Evolutionary conservation across 2,113 vertebrate species (phyloP).

Genomic region (Natator depressus): DNA sequence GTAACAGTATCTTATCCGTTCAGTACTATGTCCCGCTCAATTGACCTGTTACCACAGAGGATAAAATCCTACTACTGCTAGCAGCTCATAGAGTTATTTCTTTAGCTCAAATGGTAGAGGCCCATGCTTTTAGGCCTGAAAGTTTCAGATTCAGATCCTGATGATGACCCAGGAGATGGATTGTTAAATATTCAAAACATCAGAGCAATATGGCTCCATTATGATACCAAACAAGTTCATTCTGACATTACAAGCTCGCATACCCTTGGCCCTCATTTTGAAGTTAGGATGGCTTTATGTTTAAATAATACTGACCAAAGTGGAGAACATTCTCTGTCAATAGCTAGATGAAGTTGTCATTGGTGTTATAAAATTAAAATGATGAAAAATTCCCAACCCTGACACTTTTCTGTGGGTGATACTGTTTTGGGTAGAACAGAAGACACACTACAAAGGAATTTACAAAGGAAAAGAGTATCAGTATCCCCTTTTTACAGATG

Average conservation of each 20-base stretch:
- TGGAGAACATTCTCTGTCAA: neutral
- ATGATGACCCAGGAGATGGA: neutral
- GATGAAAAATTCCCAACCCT: neutral
- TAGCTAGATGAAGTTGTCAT: neutral
- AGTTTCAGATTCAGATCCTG: neutral
- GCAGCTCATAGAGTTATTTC: neutral
- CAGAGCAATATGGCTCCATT: neutral
- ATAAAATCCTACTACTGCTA: neutral
- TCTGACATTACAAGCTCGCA: neutral
- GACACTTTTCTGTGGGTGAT: neutral
- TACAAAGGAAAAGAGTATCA: no score
- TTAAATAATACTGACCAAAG: neutral
- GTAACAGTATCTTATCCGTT: neutral
- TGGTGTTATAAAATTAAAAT: constrained; percentile 40
- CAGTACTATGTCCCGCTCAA: neutral
- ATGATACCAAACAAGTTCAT: neutral
- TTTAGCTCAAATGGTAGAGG: neutral
- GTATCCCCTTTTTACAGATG: no score
- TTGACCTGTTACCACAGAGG: rapidly evolving
- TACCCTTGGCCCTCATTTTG: neutral
- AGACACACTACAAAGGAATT: neutral
- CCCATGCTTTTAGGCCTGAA: neutral
- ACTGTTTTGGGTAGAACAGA: neutral
- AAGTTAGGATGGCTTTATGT: neutral
- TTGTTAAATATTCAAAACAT: neutral